phyloP scores from a whole-genome alignment of 92 coral and sea anemone genomes.

The Zoanthus sansibaricus region DNA sequence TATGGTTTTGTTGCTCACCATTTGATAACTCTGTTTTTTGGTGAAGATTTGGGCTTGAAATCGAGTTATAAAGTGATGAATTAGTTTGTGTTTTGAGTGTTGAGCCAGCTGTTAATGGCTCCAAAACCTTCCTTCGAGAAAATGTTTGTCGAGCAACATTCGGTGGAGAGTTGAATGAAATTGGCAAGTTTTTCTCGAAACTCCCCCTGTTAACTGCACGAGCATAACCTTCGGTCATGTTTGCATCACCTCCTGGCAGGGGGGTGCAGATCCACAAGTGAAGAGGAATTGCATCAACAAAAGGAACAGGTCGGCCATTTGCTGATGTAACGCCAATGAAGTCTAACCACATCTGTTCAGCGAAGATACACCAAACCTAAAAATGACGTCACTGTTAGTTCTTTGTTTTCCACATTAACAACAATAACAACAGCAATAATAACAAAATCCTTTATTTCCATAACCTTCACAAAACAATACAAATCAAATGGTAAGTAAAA shows the following conservation, averaged over 20 bases:
- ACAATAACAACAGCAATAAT: background rate
- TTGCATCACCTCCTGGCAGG: slow-evolving; percentile 34
- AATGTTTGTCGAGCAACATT: background rate
- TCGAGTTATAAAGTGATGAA: slow-evolving; percentile 43
- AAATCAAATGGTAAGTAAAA: too few relatives aligned
- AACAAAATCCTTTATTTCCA: background rate
- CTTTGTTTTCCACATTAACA: background rate
- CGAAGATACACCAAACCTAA: slow-evolving; percentile 92
- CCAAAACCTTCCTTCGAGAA: slow-evolving; percentile 43
- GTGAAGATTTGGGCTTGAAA: slow-evolving; percentile 70
- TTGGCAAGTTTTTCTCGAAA: background rate
- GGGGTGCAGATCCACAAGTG: slow-evolving; percentile 96
- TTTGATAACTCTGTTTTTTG: slow-evolving; percentile 15
- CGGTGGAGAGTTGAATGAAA: background rate
- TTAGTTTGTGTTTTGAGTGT: slow-evolving; percentile 48
- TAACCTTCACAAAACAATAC: background rate
- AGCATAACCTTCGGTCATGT: background rate
- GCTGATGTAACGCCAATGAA: slow-evolving; percentile 84
- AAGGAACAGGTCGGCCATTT: slow-evolving; percentile 86
- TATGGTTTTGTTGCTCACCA: background rate
- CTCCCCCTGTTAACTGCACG: slow-evolving; percentile 1
- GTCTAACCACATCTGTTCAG: slow-evolving; percentile 93
- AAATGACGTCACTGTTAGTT: background rate
- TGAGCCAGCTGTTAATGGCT: slow-evolving; percentile 45
- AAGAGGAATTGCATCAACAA: slow-evolving; percentile 91